Conservation (phyloP, 2,797 vertebrate species). For the Thalassophryne amazonica region DNA sequence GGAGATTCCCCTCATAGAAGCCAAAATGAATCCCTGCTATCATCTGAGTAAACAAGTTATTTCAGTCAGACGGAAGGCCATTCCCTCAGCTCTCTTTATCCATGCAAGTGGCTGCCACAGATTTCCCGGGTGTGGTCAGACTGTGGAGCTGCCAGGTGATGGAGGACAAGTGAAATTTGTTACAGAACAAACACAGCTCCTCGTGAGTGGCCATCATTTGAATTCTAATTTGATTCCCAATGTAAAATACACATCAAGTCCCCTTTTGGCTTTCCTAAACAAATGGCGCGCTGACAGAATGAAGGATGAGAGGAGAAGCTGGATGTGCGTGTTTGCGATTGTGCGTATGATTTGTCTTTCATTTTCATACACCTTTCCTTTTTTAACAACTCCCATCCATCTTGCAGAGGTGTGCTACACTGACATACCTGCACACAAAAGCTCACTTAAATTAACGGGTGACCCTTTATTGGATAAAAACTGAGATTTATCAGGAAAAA, state of each 20-base stretch:
- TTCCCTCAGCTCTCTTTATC: constrained; percentile 53
- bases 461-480: too few relatives aligned
- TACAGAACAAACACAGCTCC: constrained; percentile 75
- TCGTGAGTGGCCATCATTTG: constrained; percentile 74
- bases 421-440: constrained; percentile 31
- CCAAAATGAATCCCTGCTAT: constrained; percentile 22
- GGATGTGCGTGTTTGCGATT: constrained; percentile 19
- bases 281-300: constrained; percentile 66
- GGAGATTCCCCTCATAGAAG: constrained; percentile 16
- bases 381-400: constrained; percentile 66
- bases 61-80: constrained; percentile 63
- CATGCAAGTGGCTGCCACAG: constrained; percentile 78
- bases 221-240: constrained; percentile 82
- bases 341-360: constrained; percentile 67
- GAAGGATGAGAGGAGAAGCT: background rate
- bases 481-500: too few relatives aligned
- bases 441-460: constrained; percentile 45
- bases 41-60: constrained; percentile 50
- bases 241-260: constrained; percentile 77
- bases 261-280: constrained; percentile 78
- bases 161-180: constrained; percentile 72
- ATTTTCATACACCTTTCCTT: constrained; percentile 82
- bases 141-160: constrained; percentile 71
- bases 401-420: constrained; percentile 35
- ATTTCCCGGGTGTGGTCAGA: constrained; percentile 81